A percentile compares a stretch with the other conserved stretches of the same genome.
phyloP scores from a whole-genome alignment of 2,888 invertebrate genomes.

The Megalurothrips usitatus region DNA sequence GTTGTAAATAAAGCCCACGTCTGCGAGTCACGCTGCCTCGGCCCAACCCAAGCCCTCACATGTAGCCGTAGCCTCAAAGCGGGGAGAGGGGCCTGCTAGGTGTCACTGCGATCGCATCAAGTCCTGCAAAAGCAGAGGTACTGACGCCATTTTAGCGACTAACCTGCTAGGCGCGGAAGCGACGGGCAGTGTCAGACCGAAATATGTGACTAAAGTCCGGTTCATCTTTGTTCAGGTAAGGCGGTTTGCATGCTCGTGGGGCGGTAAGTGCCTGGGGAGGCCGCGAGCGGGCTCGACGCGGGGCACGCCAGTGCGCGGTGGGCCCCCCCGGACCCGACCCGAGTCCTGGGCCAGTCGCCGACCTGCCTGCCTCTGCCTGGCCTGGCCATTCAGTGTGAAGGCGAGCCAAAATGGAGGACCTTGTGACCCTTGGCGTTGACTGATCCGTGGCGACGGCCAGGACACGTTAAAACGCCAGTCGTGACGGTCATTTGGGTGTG shows the following conservation, averaged over 20 bases:
- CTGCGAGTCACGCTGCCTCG: neutral
- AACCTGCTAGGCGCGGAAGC: constrained; percentile 13
- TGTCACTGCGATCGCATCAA: constrained; percentile 10
- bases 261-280: neutral
- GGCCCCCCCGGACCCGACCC: neutral
- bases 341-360: constrained; percentile 7
- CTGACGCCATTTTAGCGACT: constrained; percentile 24
- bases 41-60: neutral
- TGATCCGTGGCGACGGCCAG: neutral
- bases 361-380: neutral
- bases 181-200: neutral
- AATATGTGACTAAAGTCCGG: constrained; percentile 3
- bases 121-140: constrained; percentile 4
- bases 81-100: neutral
- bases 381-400: neutral
- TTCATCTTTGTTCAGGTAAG: neutral
- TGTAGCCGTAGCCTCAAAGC: neutral
- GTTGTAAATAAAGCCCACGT: too few species aligned
- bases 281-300: too few species aligned
- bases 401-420: constrained; percentile 12
- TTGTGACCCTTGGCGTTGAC: neutral
- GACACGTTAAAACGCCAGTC: neutral
- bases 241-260: neutral
- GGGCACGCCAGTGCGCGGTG: too few species aligned
- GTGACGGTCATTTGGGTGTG: neutral